Base-by-base conservation (phyloP, 2,797 vertebrate genomes). In the Dermochelys coriacea region DNA sequence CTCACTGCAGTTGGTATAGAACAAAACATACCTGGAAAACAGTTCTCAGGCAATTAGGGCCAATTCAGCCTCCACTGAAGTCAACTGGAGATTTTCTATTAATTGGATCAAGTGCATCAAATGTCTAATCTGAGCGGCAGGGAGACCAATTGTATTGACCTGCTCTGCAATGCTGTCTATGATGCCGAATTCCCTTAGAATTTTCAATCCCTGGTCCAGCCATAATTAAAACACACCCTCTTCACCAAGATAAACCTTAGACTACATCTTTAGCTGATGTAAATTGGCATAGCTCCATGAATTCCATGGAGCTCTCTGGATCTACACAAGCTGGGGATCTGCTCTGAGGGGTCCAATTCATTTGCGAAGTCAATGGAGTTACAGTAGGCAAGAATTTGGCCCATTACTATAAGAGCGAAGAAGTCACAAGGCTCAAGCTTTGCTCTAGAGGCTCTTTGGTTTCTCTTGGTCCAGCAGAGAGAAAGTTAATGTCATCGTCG, bases 331-430 rank as follows among this genome's bases (percentile, higher is more conserved):
- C 41, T 29, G 27, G 25, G 23, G 12, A 47, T 75, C 14, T 47
- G 45, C 25, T 47, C 12, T 12, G 12, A 16, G 6, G 45, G 45
- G 14, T 75, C 45, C 29, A 27, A 75, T 47, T 75, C 74, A 47
- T 75, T 47, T 75, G 41, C 16, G 51, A 89, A 93, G 47, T 49
- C 84, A 80, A 85, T 91, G 88, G 96, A 96, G 95, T 96, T 93
- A 93, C 47, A 91, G 64, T 85, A 51, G 91, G 96, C 95, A 96
- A 93, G 91, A 93, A 87, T 95, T 75, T 93, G 92, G 88, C 15
- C 57, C 0, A 0, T 55, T 91, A 84, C 88, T 90, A 93, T 88
- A 37, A 54, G 12, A 91, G 64, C 89, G 95, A 94, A 86, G 93
- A 95, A 95, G 41, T 93, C 0, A 1, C 85, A 92, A 93, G 29